These are phyloP conservation scores for Megaptera novaeangliae DNA, from an alignment of 2,113 vertebrate species.

Conservation along the genomic window DNA sequence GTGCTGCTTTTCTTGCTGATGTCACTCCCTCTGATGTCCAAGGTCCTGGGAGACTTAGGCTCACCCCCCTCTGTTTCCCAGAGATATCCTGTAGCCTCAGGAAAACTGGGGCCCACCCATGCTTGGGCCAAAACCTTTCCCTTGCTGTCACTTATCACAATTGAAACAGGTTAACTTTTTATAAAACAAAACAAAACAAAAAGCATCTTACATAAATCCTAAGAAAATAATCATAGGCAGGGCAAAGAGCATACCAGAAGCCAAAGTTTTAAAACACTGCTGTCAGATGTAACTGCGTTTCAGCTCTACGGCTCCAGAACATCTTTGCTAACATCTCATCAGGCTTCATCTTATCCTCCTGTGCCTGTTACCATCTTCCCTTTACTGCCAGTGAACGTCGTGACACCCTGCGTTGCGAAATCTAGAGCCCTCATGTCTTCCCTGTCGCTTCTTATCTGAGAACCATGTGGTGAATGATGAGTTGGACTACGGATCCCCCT, in stretches of 20 bases:
- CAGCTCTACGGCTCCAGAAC: fast-evolving
- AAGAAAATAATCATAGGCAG: background rate
- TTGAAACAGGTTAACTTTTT: background rate
- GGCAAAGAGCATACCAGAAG: background rate
- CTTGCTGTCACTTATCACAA: background rate
- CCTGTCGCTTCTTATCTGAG: fast-evolving
- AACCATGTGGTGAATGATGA: background rate
- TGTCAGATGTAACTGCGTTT: background rate
- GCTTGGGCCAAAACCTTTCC: background rate
- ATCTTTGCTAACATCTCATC: background rate
- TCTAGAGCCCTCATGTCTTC: background rate
- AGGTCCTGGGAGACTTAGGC: background rate
- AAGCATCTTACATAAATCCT: background rate
- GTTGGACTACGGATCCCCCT: fast-evolving
- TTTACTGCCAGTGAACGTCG: background rate
- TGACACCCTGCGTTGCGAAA: background rate
- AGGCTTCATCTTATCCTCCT: background rate
- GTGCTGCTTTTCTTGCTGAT: background rate
- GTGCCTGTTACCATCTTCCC: background rate
- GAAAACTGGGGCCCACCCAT: background rate
- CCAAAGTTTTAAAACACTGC: background rate
- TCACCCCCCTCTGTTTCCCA: background rate
- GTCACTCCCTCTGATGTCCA: background rate
- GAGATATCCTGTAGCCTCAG: background rate
- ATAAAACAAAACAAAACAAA: background rate